A percentile compares a stretch with the other conserved stretches of the same genome.
These are phyloP conservation scores for Salticus scenicus DNA, from an alignment of 2,888 invertebrate species.

Conservation along the genomic window DNA sequence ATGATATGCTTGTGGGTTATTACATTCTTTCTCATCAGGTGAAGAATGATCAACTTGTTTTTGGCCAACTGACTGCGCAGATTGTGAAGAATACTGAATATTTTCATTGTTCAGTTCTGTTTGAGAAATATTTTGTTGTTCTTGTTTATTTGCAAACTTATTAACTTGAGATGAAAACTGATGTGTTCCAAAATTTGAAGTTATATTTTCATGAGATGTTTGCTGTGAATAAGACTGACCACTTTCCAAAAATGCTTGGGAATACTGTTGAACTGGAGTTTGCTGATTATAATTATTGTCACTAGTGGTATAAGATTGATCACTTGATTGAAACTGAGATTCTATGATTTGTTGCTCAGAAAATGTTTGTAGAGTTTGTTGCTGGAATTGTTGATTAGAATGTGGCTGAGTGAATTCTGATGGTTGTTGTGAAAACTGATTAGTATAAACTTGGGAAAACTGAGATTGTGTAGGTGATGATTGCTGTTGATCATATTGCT, in stretches of 20 bases:
- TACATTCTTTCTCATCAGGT: conserved; percentile 30
- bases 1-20: conserved; percentile 1
- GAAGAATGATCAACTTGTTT: conserved; percentile 41
- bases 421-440: conserved; percentile 39
- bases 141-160: conserved; percentile 44
- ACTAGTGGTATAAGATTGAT: conserved; percentile 27
- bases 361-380: conserved; percentile 38
- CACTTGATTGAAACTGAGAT: conserved; percentile 23
- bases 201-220: neutral
- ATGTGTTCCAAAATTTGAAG: neutral
- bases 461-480: conserved; percentile 28
- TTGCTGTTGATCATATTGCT: conserved; percentile 21
- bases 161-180: neutral
- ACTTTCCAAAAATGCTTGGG: conserved; percentile 33
- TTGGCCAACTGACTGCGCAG: conserved; percentile 26
- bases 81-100: conserved; percentile 34
- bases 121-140: conserved; percentile 31
- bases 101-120: conserved; percentile 7
- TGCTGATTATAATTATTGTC: conserved; percentile 26
- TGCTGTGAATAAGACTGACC: conserved; percentile 10
- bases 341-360: conserved; percentile 15
- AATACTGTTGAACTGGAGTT: conserved; percentile 24
- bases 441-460: conserved; percentile 31
- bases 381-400: conserved; percentile 37
- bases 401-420: conserved; percentile 40